These are phyloP conservation scores for Tragelaphus scriptus DNA, from an alignment of 2,113 vertebrate species.

Conservation along the genomic window DNA sequence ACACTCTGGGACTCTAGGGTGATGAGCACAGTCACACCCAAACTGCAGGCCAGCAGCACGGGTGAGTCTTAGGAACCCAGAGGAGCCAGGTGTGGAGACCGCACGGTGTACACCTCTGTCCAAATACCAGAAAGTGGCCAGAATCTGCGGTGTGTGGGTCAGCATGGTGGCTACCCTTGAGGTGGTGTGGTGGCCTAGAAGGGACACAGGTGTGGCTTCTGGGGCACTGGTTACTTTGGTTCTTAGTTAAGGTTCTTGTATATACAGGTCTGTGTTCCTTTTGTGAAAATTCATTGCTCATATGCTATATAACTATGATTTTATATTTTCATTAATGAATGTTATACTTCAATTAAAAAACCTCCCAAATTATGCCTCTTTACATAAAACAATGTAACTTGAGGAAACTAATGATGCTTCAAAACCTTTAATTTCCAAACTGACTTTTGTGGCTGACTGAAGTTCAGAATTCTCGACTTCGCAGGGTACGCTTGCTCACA, in stretches of 20 bases:
- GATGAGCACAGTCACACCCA: rapidly evolving
- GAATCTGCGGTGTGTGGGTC: rapidly evolving
- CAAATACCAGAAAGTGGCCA: rapidly evolving
- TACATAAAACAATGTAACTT: neutral
- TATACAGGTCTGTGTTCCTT: too few relatives aligned
- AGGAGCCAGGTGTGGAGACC: rapidly evolving
- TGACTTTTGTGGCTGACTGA: neutral
- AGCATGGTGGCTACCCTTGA: rapidly evolving
- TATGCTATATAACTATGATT: neutral
- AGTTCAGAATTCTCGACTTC: neutral
- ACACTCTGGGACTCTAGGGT: rapidly evolving
- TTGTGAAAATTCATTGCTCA: neutral
- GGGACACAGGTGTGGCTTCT: neutral
- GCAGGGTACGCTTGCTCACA: rapidly evolving
- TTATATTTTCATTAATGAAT: neutral
- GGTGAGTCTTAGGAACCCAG: rapidly evolving
- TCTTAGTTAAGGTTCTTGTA: neutral
- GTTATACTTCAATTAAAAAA: neutral
- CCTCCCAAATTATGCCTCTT: neutral
- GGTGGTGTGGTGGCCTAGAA: rapidly evolving
- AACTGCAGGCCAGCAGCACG: rapidly evolving
- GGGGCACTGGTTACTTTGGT: rapidly evolving
- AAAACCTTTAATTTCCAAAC: neutral
- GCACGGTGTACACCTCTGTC: rapidly evolving
- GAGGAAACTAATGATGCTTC: neutral